These are phyloP conservation scores for Motacilla alba DNA, from an alignment of 2,113 vertebrate genomes.

Conservation along the genomic window DNA sequence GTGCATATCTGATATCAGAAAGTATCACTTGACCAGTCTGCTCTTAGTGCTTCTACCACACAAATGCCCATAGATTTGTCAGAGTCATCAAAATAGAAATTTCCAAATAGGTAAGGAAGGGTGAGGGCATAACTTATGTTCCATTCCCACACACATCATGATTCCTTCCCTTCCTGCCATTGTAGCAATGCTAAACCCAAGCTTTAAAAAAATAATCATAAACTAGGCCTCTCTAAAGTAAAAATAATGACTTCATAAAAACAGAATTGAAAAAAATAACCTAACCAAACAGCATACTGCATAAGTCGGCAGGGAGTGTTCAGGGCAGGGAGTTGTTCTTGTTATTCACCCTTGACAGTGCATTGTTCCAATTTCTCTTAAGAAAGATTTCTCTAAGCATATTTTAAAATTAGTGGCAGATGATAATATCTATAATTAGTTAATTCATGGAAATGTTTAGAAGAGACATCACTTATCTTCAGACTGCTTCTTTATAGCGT, in stretches of 20 bases:
- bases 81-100: background rate
- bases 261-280: background rate
- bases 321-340: background rate
- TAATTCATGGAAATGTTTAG: background rate
- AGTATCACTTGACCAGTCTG: background rate
- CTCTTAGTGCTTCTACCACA: background rate
- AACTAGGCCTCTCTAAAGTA: background rate
- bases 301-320: background rate
- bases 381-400: background rate
- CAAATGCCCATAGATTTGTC: background rate
- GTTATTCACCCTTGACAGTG: background rate
- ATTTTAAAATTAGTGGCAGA: background rate
- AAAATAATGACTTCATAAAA: background rate
- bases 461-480: background rate
- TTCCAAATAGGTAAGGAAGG: background rate
- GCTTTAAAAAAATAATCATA: constrained; percentile 8
- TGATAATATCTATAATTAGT: background rate
- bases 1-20: background rate
- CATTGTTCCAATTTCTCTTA: background rate
- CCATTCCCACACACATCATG: background rate
- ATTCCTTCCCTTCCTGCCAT: background rate
- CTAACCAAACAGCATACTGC: background rate
- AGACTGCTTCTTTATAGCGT: background rate
- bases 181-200: background rate
- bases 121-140: background rate